Base-by-base conservation (phyloP, 2,113 vertebrate species). In the Oncorhynchus keta region DNA sequence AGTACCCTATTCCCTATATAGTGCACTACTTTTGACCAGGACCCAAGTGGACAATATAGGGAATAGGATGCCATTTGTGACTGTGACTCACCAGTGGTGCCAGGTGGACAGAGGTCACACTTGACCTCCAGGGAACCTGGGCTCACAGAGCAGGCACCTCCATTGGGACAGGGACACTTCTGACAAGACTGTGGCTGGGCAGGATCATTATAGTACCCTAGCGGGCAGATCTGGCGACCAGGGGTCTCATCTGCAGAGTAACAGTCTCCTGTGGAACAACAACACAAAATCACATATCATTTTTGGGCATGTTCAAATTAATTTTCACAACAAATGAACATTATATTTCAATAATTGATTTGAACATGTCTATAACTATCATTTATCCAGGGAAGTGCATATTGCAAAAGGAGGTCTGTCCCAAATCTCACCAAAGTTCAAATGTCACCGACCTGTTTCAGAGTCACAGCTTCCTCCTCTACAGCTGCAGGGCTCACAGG, bases 381-480 rank as follows among this genome's bases (percentile, higher is more conserved):
- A 55, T 4, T 55, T 55, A 55, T 55, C 4, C 14, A 55, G 51
- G 16, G 16, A 55, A 5, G 51, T 16, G 51, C 51, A 16, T 55
- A 55, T 55, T 14, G 12, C 3, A 14, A 55, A 55, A 55, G 3
- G 3, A 55, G 12, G 14, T 55, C 5, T 18, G 12, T 16, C 5
- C 51, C 16, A 14, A 55, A 55, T 55, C 51, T 66, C 64, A 14
- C 4, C 64, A 13, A 22, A 68, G 83, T 3, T 68, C 4, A 77
- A 24, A 32, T 61, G 26, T 51, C n/a, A 70, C 75, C 88, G 76
- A 97, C 96, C 96, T 0, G 94, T 98, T 72, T 95, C 92, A 0
- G 96, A 93, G 69, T 99, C 97, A 11, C 97, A 99, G 28, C 85
- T 90, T 35, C 94, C 95, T 1, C 95, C 95, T n/a, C 83, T 93